Percentiles rank a stretch among this genome's conserved stretches.
These are phyloP conservation scores for Oreotrochilus melanogaster DNA, from an alignment of 2,113 vertebrate species.

Conservation along the genomic window DNA sequence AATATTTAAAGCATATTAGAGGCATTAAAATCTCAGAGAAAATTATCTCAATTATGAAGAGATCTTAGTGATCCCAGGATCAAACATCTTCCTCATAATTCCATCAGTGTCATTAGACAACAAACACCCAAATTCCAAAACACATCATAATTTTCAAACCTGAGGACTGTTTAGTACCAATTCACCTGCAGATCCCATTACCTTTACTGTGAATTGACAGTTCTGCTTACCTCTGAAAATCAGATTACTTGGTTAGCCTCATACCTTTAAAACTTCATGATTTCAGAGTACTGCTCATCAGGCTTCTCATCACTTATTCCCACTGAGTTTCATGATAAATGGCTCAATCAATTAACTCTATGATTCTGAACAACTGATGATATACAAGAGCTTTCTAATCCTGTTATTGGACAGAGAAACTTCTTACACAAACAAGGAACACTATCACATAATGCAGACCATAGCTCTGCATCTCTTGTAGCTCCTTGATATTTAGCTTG, in stretches of 20 bases:
- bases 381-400: slow-evolving; percentile 6
- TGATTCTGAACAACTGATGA: background rate
- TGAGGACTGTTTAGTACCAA: background rate
- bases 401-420: slow-evolving; percentile 10
- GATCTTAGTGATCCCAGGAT: background rate
- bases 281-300: background rate
- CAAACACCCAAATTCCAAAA: background rate
- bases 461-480: background rate
- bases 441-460: background rate
- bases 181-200: background rate
- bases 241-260: background rate
- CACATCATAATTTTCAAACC: background rate
- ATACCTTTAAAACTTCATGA: background rate
- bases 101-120: background rate
- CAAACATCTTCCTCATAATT: background rate
- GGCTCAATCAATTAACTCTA: slow-evolving; percentile 9
- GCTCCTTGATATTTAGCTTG: background rate
- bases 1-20: background rate
- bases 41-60: background rate
- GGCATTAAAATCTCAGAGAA: background rate
- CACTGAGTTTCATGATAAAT: slow-evolving; percentile 2
- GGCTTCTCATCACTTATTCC: background rate
- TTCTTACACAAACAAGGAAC: slow-evolving; percentile 6
- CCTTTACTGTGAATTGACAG: background rate
- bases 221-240: background rate